Percentiles rank a stretch among this genome's conserved stretches.
Conservation (phyloP, 2,113 vertebrate species). For the Burhinus bistriatus region DNA sequence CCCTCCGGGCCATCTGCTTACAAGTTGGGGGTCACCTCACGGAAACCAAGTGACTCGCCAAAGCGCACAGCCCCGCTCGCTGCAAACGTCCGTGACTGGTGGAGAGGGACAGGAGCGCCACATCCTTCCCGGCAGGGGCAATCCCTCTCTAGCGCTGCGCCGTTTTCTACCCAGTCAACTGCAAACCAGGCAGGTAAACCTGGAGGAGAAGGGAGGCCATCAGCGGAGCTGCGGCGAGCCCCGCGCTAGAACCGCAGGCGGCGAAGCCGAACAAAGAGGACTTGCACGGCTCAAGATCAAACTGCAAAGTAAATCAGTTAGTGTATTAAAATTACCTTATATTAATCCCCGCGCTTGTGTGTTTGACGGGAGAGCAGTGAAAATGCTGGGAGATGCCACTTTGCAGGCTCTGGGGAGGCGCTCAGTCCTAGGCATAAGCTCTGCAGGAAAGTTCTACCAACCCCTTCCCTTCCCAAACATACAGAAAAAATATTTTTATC, state of each 20-base stretch:
- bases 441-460: background rate
- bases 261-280: background rate
- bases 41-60: rapidly evolving
- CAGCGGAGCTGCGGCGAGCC: background rate
- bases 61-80: background rate
- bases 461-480: background rate
- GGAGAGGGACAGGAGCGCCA: background rate
- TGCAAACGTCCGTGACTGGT: background rate
- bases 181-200: background rate
- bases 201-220: background rate
- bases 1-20: background rate
- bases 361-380: background rate
- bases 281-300: background rate
- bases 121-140: background rate
- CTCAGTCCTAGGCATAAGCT: background rate
- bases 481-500: background rate
- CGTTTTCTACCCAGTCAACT: background rate
- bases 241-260: background rate
- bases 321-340: background rate
- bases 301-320: background rate
- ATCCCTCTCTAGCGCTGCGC: background rate
- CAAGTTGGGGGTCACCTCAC: background rate
- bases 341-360: background rate
- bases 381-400: background rate
- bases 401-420: background rate